Evolutionary conservation across 1,140 invertebrate genomes (phyloP).

Genomic region (Listronotus bonariensis): DNA sequence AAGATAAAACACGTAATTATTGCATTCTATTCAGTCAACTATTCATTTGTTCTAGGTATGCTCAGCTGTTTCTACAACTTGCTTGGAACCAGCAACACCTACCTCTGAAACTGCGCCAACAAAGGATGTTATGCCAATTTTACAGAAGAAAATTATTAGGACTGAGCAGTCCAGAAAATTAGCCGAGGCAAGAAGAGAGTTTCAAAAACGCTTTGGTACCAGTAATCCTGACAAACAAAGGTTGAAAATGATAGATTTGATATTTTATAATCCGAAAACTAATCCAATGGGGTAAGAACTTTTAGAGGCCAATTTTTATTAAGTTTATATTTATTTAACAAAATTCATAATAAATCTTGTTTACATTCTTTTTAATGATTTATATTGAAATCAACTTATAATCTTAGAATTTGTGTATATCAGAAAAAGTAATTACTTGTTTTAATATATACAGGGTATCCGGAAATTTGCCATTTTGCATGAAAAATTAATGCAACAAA

Average conservation of each 20-base stretch:
- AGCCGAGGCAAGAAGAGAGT: slow-evolving; percentile 62
- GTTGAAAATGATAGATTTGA: slow-evolving; percentile 88
- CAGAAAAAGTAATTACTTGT: too few species aligned
- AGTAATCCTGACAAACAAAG: slow-evolving; percentile 66
- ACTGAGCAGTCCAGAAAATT: slow-evolving; percentile 60
- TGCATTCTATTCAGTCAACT: too few species aligned
- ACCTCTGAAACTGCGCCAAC: slow-evolving; percentile 22
- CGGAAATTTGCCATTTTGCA: too few species aligned
- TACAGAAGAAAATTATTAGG: slow-evolving; percentile 47
- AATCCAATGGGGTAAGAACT: slow-evolving; percentile 23
- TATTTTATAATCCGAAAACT: slow-evolving; percentile 79
- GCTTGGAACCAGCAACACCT: slow-evolving; percentile 21
- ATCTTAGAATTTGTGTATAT: too few species aligned
- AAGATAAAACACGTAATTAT: too few species aligned
- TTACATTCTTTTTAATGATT: too few species aligned
- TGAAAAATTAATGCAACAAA: too few species aligned
- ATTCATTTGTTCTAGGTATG: slow-evolving; percentile 46
- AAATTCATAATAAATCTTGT: too few species aligned
- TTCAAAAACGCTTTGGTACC: slow-evolving; percentile 62
- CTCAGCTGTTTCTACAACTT: slow-evolving; percentile 39
- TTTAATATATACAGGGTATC: too few species aligned
- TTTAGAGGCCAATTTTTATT: too few species aligned
- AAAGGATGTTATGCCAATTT: slow-evolving; percentile 42
- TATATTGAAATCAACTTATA: too few species aligned
- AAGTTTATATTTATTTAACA: too few species aligned